phyloP scores from a whole-genome alignment of 1,140 invertebrate species.

The Papilio helenus region DNA sequence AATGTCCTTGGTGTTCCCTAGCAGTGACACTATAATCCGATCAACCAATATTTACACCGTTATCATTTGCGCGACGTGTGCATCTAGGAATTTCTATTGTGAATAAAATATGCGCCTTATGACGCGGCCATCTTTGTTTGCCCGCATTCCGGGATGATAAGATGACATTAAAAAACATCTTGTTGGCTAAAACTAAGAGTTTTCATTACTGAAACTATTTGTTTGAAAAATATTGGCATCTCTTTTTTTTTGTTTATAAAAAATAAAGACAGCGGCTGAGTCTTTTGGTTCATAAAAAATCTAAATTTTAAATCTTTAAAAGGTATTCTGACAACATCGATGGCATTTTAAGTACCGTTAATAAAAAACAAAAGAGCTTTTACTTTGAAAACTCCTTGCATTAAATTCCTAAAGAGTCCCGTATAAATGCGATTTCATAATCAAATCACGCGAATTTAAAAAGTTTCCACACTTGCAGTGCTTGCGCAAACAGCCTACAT shows the following conservation, averaged over 20 bases:
- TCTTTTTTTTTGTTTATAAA: background rate
- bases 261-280: background rate
- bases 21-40: constrained; percentile 21
- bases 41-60: constrained; percentile 29
- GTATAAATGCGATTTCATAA: constrained; percentile 19
- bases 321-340: background rate
- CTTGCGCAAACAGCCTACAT: constrained; percentile 22
- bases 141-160: constrained; percentile 20
- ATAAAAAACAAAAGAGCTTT: constrained; percentile 19
- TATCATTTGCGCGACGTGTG: constrained; percentile 21
- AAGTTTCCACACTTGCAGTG: constrained; percentile 23
- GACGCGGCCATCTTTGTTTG: constrained; percentile 32
- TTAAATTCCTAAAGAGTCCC: constrained; percentile 9
- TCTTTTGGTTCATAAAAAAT: too few species aligned
- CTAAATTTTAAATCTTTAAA: background rate
- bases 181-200: background rate
- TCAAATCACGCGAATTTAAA: constrained; percentile 38
- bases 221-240: background rate
- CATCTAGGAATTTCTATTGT: constrained; percentile 35
- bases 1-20: constrained; percentile 1
- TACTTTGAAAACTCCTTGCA: constrained; percentile 6
- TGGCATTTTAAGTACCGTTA: background rate
- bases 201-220: background rate
- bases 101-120: constrained; percentile 30
- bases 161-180: background rate